A percentile compares a stretch with the other conserved stretches of the same genome.
Evolutionary conservation across 2,113 vertebrate species (phyloP).

Genomic region (Nasalis larvatus): DNA sequence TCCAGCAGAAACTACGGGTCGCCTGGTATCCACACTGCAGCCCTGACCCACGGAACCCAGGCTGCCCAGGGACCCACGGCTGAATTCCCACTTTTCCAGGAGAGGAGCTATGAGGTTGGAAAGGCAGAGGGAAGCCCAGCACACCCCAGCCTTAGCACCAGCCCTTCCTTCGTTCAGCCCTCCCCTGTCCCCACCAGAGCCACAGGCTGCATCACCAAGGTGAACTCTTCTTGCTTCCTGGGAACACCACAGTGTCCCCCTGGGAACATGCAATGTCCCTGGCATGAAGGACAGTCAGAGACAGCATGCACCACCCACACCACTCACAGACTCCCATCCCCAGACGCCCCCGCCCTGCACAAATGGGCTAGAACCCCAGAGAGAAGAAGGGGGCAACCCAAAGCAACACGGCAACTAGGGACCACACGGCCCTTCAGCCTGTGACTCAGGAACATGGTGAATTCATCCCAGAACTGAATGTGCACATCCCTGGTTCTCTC

Average conservation of each 20-base stretch:
- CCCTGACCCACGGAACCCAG: background rate
- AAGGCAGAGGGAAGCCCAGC: background rate
- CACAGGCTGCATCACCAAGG: background rate
- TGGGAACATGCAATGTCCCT: too few relatives aligned
- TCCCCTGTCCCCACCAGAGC: background rate
- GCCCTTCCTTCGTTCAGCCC: background rate
- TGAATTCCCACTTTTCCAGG: background rate
- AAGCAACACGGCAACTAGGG: background rate
- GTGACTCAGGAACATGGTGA: accelerated
- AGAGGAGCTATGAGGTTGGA: background rate
- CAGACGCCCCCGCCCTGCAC: background rate
- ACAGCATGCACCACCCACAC: accelerated
- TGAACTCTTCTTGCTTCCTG: background rate
- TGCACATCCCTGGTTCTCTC: background rate
- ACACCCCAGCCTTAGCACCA: too few relatives aligned
- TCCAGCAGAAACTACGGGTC: background rate
- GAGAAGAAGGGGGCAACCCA: background rate
- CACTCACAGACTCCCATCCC: background rate
- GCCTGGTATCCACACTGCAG: background rate
- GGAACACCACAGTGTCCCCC: background rate
- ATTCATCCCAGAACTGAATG: background rate
- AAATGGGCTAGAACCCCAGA: background rate
- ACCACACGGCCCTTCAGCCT: background rate
- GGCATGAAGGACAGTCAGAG: background rate
- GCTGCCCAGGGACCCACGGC: background rate